A percentile compares a stretch with the other conserved stretches of the same genome.
Conservation (phyloP, 2,888 invertebrate genomes). For the Agrochola macilenta region DNA sequence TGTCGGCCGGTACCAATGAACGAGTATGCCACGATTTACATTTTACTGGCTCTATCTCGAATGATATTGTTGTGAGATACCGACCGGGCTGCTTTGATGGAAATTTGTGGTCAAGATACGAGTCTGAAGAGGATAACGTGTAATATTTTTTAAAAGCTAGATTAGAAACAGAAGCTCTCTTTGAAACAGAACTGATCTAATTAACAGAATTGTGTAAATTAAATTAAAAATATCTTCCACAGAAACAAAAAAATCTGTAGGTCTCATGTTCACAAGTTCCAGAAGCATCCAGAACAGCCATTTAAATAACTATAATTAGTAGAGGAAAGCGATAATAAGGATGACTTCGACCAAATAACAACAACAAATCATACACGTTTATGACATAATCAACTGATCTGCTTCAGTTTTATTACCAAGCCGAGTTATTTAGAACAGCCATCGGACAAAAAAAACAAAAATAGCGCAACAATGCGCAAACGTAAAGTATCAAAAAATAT, state of each 20-base stretch:
- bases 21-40: constrained; percentile 60
- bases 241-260: not conserved
- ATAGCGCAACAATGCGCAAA: constrained; percentile 55
- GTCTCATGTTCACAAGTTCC: not conserved
- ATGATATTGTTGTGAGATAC: constrained; percentile 56
- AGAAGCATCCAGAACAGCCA: constrained; percentile 9
- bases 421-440: constrained; percentile 46
- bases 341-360: not conserved
- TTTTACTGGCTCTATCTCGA: constrained; percentile 59
- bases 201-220: too few relatives aligned
- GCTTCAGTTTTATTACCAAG: constrained; percentile 46
- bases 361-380: constrained; percentile 53
- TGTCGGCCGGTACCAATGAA: constrained; percentile 49
- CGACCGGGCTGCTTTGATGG: constrained; percentile 41
- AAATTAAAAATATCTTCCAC: too few relatives aligned
- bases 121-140: not conserved
- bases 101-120: constrained; percentile 10
- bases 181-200: too few relatives aligned
- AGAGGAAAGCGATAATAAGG: not conserved
- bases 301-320: not conserved
- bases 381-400: constrained; percentile 38
- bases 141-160: not conserved
- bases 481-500: constrained; percentile 64
- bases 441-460: constrained; percentile 44
- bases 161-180: not conserved